Evolutionary conservation across 2,797 vertebrate genomes (phyloP).

Genomic region (Pipistrellus pipistrellus): DNA sequence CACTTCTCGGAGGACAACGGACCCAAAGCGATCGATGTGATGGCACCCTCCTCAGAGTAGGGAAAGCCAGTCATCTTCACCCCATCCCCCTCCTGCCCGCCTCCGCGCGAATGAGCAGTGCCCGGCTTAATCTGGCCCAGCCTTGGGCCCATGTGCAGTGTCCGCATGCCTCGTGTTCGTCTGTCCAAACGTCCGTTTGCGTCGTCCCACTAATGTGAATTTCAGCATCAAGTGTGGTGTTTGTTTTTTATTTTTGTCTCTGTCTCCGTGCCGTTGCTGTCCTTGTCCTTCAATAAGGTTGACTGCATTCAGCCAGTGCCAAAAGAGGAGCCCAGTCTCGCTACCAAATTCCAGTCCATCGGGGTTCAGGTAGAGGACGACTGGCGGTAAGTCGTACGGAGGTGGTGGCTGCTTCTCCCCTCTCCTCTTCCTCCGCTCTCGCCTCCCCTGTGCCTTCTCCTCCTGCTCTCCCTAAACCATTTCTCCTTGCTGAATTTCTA

Average conservation of each 20-base stretch:
- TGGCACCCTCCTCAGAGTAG: slow-evolving; percentile 86
- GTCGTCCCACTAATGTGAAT: slow-evolving; percentile 84
- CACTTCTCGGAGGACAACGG: slow-evolving; percentile 78
- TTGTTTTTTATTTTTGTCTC: slow-evolving; percentile 89
- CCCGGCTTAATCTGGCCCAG: slow-evolving; percentile 80
- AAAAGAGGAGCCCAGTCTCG: slow-evolving; percentile 95
- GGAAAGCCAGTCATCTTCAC: slow-evolving; percentile 83
- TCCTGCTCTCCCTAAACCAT: slow-evolving; percentile 77
- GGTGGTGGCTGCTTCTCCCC: slow-evolving; percentile 78
- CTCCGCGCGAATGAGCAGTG: slow-evolving; percentile 84
- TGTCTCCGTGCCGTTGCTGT: slow-evolving; percentile 85
- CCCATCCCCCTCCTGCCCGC: slow-evolving; percentile 70
- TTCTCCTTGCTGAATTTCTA: slow-evolving; percentile 78
- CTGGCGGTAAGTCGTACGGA: slow-evolving; percentile 96
- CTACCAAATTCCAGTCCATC: slow-evolving; percentile 98
- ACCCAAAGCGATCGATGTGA: slow-evolving; percentile 84
- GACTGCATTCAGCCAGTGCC: slow-evolving; percentile 98
- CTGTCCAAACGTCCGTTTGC: slow-evolving; percentile 79
- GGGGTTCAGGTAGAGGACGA: slow-evolving; percentile 99
- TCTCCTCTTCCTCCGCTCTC: slow-evolving; percentile 75
- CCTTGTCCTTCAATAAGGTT: slow-evolving; percentile 92
- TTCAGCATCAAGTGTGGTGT: slow-evolving; percentile 89
- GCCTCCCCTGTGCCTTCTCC: slow-evolving; percentile 73
- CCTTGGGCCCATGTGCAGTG: slow-evolving; percentile 70
- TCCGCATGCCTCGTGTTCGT: slow-evolving; percentile 82